Conservation (phyloP, 2,888 invertebrate species). For the Sphaerophoria taeniata region DNA sequence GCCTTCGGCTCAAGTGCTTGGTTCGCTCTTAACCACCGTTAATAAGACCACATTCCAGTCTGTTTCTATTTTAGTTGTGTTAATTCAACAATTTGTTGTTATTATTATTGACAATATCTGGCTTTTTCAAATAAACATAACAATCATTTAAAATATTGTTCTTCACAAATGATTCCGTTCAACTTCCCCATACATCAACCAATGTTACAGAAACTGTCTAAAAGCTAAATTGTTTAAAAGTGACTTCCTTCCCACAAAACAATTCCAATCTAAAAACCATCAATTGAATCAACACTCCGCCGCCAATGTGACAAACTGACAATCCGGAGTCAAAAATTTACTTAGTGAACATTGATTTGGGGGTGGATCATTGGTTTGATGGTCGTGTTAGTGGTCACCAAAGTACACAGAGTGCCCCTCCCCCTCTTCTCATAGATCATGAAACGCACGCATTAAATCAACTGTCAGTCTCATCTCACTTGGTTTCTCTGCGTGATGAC, state of each 20-base stretch:
- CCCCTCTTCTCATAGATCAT: constrained; percentile 23
- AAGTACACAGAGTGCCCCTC: constrained; percentile 43
- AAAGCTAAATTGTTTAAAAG: background rate
- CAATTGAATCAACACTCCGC: constrained; percentile 29
- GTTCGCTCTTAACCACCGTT: too few species aligned
- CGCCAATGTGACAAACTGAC: constrained; percentile 14
- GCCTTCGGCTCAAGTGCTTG: too few species aligned
- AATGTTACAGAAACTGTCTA: too few species aligned
- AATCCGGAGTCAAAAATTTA: background rate
- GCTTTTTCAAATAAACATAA: too few species aligned
- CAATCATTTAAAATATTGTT: too few species aligned
- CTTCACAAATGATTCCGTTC: too few species aligned
- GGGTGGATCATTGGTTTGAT: constrained; percentile 27
- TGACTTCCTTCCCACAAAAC: constrained; percentile 5
- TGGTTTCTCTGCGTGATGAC: constrained; percentile 57
- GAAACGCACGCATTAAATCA: constrained; percentile 67
- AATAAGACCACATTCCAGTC: too few species aligned
- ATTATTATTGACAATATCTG: too few species aligned
- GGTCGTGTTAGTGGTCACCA: constrained; percentile 70
- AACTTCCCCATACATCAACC: too few species aligned
- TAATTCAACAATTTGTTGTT: too few species aligned
- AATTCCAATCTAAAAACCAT: constrained; percentile 8
- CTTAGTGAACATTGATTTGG: background rate
- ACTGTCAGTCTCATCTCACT: constrained; percentile 62
- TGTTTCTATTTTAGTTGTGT: too few species aligned